Percentiles rank a stretch among this genome's conserved stretches.
These are phyloP conservation scores for Temnothorax unifasciatus DNA, from an alignment of 2,888 invertebrate species.

Conservation along the genomic window DNA sequence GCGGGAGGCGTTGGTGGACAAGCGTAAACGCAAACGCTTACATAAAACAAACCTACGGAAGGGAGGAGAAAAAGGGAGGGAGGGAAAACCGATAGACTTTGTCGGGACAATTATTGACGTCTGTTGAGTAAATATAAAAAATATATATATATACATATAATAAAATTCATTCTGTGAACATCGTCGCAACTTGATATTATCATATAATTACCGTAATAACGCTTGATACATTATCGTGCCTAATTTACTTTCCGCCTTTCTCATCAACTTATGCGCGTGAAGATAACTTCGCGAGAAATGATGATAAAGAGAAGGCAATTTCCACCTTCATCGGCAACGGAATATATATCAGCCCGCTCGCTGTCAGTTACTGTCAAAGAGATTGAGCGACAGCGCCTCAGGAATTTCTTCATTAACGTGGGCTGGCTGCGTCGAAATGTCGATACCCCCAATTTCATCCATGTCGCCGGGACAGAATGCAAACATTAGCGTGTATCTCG, in stretches of 20 bases:
- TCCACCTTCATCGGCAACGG: conserved; percentile 52
- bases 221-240: not conserved
- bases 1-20: conserved; percentile 9
- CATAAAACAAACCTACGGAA: not conserved
- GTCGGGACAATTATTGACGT: conserved; percentile 10
- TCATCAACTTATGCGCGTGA: not conserved
- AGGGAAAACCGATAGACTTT: conserved; percentile 9
- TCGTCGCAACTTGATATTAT: not conserved
- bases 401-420: conserved; percentile 71
- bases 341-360: conserved; percentile 46
- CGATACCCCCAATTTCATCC: conserved; percentile 65
- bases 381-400: conserved; percentile 56
- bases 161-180: not conserved
- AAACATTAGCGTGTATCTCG: not conserved
- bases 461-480: conserved; percentile 33
- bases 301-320: conserved; percentile 54
- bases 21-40: conserved; percentile 17
- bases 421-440: conserved; percentile 49
- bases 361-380: conserved; percentile 58
- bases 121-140: not conserved
- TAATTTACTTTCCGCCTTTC: conserved; percentile 42
- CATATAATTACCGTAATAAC: not conserved
- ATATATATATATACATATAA: not conserved
- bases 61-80: not conserved
- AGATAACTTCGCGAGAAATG: conserved; percentile 25